phyloP scores from a whole-genome alignment of 2,888 invertebrate species.

The Pterostichus madidus region DNA sequence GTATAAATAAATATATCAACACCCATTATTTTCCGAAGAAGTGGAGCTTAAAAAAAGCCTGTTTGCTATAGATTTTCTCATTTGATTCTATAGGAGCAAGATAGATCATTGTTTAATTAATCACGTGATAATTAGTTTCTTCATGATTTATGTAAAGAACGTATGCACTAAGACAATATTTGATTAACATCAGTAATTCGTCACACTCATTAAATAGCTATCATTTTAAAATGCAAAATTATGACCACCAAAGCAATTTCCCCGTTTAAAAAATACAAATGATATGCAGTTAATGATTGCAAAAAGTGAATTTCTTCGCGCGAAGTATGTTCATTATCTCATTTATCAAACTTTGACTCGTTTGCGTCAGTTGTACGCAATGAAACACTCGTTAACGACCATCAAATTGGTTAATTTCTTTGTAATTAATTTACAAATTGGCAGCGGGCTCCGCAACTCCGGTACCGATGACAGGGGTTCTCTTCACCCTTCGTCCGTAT shows the following conservation, averaged over 20 bases:
- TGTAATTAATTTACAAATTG: slow-evolving; percentile 66
- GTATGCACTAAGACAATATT: not conserved
- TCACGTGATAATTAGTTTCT: not conserved
- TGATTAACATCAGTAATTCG: not conserved
- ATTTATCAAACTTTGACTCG: slow-evolving; percentile 61
- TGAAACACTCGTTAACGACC: slow-evolving; percentile 63
- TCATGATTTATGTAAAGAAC: not conserved
- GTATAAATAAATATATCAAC: too few species aligned
- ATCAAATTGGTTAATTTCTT: slow-evolving; percentile 66
- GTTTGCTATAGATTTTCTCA: too few species aligned
- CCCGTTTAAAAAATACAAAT: slow-evolving; percentile 29
- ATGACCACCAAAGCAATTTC: not conserved
- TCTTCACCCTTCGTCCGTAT: not conserved
- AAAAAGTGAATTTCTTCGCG: slow-evolving; percentile 36
- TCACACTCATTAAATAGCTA: slow-evolving; percentile 26
- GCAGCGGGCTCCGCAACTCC: slow-evolving; percentile 44
- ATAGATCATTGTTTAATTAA: not conserved
- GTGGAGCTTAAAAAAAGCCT: too few species aligned
- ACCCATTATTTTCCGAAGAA: too few species aligned
- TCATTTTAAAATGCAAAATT: slow-evolving; percentile 33
- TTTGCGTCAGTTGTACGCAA: slow-evolving; percentile 52
- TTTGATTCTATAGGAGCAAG: not conserved
- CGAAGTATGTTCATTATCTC: slow-evolving; percentile 47
- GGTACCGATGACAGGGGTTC: slow-evolving; percentile 50
- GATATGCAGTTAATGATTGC: slow-evolving; percentile 50